Evolutionary conservation across 1,140 invertebrate genomes (phyloP).

Genomic region (Vanessa atalanta): DNA sequence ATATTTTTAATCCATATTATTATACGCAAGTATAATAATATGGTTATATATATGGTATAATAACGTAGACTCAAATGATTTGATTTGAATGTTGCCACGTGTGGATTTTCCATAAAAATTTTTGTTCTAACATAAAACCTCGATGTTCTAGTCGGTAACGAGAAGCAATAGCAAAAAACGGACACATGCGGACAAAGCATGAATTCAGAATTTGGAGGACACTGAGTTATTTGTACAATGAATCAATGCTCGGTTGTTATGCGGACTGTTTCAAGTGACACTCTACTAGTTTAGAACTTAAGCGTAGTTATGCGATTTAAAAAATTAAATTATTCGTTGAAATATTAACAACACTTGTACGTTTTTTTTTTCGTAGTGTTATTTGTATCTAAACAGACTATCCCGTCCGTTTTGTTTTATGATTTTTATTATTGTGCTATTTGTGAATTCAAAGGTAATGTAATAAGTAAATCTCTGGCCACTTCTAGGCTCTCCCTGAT

Average conservation of each 20-base stretch:
- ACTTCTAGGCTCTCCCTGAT: too few species aligned
- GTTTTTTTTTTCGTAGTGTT: too few species aligned
- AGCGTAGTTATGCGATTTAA: neutral
- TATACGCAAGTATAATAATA: too few species aligned
- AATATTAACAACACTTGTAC: neutral
- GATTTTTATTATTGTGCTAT: too few species aligned
- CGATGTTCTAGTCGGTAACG: conserved; percentile 28
- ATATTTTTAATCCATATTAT: too few species aligned
- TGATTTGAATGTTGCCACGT: neutral
- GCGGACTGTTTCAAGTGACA: conserved; percentile 36
- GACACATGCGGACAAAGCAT: conserved; percentile 45
- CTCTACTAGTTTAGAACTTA: conserved; percentile 1
- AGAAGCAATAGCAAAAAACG: conserved; percentile 39
- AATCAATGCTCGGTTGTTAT: conserved; percentile 38
- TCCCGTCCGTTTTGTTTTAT: too few species aligned
- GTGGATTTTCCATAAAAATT: neutral
- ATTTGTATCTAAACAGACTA: too few species aligned
- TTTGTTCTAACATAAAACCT: conserved; percentile 21
- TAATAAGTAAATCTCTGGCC: too few species aligned
- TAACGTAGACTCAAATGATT: neutral
- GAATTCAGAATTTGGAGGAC: conserved; percentile 46
- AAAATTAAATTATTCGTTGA: neutral
- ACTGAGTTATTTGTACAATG: conserved; percentile 40
- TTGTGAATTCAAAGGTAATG: too few species aligned
- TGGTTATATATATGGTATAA: too few species aligned